These are phyloP conservation scores for Therioaphis trifolii DNA, from an alignment of 2,888 invertebrate species.

Conservation along the genomic window DNA sequence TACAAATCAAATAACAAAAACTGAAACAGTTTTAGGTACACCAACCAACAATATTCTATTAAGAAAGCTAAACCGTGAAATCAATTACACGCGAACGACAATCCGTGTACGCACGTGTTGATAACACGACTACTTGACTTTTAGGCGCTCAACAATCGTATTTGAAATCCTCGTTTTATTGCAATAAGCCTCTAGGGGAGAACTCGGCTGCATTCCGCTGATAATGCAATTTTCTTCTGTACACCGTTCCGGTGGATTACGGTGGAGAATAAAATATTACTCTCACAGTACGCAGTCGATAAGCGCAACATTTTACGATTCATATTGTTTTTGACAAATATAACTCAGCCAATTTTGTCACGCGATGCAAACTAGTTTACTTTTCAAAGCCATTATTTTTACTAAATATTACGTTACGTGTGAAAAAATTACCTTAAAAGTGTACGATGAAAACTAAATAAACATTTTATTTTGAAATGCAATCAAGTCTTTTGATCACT, in stretches of 20 bases:
- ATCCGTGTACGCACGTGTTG: constrained; percentile 11
- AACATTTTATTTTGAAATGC: no score
- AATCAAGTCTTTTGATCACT: no score
- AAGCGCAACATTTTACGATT: background rate
- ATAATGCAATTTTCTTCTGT: constrained; percentile 51
- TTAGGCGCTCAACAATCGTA: constrained; percentile 34
- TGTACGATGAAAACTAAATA: no score
- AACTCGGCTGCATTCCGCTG: constrained; percentile 49
- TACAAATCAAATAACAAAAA: no score
- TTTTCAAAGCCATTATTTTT: no score
- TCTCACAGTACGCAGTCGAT: background rate
- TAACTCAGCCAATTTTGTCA: no score
- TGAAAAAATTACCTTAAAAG: no score
- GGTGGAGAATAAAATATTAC: constrained; percentile 41
- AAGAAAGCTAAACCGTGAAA: constrained; percentile 10
- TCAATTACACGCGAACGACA: constrained; percentile 3
- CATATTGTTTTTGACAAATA: constrained; percentile 1
- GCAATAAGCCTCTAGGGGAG: constrained; percentile 56
- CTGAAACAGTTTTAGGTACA: no score
- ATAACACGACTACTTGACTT: constrained; percentile 49
- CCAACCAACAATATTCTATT: background rate
- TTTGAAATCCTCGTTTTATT: constrained; percentile 58
- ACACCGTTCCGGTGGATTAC: constrained; percentile 43
- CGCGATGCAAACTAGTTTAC: no score
- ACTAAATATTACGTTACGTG: no score